phyloP scores from a whole-genome alignment of 1,140 invertebrate species.

The Probaryconus sp. region DNA sequence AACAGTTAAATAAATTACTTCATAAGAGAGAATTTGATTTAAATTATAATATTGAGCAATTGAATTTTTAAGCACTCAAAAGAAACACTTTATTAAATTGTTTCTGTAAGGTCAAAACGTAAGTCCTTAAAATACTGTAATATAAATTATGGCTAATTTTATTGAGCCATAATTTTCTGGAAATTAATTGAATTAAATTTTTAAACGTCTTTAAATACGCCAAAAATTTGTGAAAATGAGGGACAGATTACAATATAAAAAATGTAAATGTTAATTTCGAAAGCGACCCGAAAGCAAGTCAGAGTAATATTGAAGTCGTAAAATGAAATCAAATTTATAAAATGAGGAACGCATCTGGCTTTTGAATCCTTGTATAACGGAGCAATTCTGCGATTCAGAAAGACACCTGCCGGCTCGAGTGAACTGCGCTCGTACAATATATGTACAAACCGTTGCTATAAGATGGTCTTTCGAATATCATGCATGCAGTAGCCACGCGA shows the following conservation, averaged over 20 bases:
- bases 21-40: too few species aligned
- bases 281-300: constrained; percentile 13
- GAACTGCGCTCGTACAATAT: constrained; percentile 25
- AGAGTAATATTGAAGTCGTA: constrained; percentile 11
- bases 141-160: too few species aligned
- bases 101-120: too few species aligned
- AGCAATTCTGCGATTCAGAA: constrained; percentile 38
- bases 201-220: too few species aligned
- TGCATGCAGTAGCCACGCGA: not conserved
- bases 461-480: not conserved
- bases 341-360: constrained; percentile 34
- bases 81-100: too few species aligned
- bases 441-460: constrained; percentile 1
- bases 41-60: constrained; percentile 23
- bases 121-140: too few species aligned
- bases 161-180: too few species aligned
- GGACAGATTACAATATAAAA: constrained; percentile 30
- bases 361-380: constrained; percentile 19
- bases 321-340: constrained; percentile 21
- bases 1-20: too few species aligned
- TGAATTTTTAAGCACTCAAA: too few species aligned
- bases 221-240: too few species aligned
- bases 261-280: constrained; percentile 37
- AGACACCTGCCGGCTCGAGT: constrained; percentile 40
- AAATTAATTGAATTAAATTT: too few species aligned